Evolutionary conservation across 2,888 invertebrate genomes (phyloP).

Genomic region (Microctonus brassicae): DNA sequence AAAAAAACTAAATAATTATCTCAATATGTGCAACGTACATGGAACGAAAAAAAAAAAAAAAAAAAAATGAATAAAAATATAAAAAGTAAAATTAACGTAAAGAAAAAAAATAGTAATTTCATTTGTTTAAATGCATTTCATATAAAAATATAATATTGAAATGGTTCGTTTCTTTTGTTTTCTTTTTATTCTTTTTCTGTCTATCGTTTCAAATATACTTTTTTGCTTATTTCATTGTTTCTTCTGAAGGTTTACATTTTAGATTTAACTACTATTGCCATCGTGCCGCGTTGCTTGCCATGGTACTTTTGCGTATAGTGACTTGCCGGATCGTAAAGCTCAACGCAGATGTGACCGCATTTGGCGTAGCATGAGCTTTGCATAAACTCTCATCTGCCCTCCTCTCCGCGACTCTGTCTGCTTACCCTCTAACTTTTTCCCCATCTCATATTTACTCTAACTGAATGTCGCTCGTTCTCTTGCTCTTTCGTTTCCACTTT

Average conservation of each 20-base stretch:
- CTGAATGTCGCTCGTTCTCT: constrained; percentile 8
- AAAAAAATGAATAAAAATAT: not conserved
- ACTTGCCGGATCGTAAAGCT: constrained; percentile 41
- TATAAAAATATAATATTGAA: not conserved
- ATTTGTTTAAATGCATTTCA: not conserved
- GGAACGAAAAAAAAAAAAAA: not conserved
- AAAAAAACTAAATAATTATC: not conserved
- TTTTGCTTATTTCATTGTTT: constrained; percentile 8
- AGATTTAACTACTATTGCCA: constrained; percentile 30
- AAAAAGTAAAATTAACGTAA: not conserved
- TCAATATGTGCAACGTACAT: not conserved
- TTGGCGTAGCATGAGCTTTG: constrained; percentile 35
- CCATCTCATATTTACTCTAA: constrained; percentile 1
- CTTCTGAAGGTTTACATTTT: constrained; percentile 20
- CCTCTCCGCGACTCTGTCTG: constrained; percentile 9
- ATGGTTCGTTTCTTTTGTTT: not conserved
- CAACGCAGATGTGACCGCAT: constrained; percentile 44
- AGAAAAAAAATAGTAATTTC: not conserved
- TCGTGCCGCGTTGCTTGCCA: constrained; percentile 23
- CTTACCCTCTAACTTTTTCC: not conserved
- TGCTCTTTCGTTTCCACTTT: no score
- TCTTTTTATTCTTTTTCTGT: not conserved
- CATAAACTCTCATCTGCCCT: constrained; percentile 34
- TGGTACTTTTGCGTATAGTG: constrained; percentile 25
- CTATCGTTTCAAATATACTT: not conserved